These are phyloP conservation scores for Pomacea maculata DNA, from an alignment of 1,140 invertebrate genomes.

Conservation along the genomic window DNA sequence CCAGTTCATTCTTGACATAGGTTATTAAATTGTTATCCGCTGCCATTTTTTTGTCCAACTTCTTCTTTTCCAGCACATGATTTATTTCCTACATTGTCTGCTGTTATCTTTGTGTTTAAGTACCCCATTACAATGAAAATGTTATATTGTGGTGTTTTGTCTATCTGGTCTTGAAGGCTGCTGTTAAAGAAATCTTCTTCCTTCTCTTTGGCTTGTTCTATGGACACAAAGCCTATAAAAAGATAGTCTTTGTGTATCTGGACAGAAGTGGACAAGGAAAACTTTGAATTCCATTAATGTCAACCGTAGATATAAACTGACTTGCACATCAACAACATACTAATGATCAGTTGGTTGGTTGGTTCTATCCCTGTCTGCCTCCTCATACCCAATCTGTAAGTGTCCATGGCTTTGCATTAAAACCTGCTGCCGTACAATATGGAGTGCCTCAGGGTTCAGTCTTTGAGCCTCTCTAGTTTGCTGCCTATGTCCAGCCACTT, in stretches of 20 bases:
- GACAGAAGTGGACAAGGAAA: not conserved
- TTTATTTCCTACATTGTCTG: slow-evolving; percentile 26
- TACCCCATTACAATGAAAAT: slow-evolving; percentile 64
- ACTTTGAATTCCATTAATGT: no score
- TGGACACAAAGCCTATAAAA: slow-evolving; percentile 20
- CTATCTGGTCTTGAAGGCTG: slow-evolving; percentile 17
- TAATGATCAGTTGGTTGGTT: no score
- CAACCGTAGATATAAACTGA: no score
- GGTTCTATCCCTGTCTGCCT: no score
- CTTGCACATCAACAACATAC: no score
- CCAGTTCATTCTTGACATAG: slow-evolving; percentile 33
- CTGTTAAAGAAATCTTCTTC: slow-evolving; percentile 34
- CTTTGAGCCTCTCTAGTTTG: no score
- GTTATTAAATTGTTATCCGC: slow-evolving; percentile 18
- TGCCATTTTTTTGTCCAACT: slow-evolving; percentile 20
- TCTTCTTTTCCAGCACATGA: slow-evolving; percentile 29
- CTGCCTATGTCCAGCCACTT: no score
- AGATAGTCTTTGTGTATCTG: slow-evolving; percentile 19
- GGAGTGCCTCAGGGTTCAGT: no score
- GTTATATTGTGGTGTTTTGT: slow-evolving; percentile 23
- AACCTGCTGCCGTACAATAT: no score
- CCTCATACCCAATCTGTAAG: no score
- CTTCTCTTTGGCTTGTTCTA: slow-evolving; percentile 19
- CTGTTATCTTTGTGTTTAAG: slow-evolving; percentile 36
- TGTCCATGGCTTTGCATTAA: no score